Evolutionary conservation across 2,113 vertebrate genomes (phyloP).

Genomic region (Raphicerus campestris): DNA sequence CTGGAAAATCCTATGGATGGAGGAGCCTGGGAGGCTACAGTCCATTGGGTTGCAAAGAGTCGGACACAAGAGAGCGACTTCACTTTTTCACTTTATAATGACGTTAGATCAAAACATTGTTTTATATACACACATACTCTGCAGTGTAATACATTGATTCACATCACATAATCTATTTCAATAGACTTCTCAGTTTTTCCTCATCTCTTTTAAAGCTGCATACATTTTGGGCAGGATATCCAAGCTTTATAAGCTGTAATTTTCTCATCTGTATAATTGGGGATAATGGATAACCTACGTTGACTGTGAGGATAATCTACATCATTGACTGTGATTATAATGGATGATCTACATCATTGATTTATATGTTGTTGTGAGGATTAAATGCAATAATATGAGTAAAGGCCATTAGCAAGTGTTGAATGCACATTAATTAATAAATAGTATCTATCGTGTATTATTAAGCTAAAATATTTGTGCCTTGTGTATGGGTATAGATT

Average conservation of each 20-base stretch:
- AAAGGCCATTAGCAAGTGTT: background rate
- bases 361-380: background rate
- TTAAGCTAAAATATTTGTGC: background rate
- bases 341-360: background rate
- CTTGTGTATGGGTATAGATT: background rate
- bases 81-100: background rate
- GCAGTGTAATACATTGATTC: background rate
- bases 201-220: background rate
- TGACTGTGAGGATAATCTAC: background rate
- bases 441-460: background rate
- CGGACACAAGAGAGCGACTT: fast-evolving
- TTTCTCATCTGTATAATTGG: background rate
- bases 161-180: background rate
- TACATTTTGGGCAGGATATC: background rate
- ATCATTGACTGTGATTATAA: background rate
- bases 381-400: background rate
- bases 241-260: background rate
- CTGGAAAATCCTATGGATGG: background rate
- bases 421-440: background rate
- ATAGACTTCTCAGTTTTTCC: background rate
- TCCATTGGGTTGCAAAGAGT: background rate
- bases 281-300: background rate
- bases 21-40: background rate
- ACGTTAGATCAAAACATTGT: background rate
- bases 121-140: background rate